Conservation (phyloP, 2,797 vertebrate species). For the Hypotaenidia okinawae region DNA sequence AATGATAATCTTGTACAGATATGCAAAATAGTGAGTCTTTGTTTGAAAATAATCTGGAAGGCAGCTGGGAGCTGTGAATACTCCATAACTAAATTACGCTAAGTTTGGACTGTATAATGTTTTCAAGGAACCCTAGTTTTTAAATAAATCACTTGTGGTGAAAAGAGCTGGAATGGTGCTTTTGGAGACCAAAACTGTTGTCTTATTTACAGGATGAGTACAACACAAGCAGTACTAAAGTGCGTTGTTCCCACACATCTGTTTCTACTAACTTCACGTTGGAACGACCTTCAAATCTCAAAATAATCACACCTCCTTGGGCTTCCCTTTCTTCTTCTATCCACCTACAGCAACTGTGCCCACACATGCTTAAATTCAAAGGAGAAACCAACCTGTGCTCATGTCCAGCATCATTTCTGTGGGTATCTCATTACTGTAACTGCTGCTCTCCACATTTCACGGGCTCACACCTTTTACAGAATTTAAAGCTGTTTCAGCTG, state of each 20-base stretch:
- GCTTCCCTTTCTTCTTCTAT: background rate
- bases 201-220: background rate
- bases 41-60: constrained; percentile 19
- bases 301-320: background rate
- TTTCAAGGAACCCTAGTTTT: constrained; percentile 23
- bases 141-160: background rate
- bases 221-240: background rate
- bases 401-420: background rate
- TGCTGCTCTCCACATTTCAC: background rate
- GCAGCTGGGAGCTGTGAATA: background rate
- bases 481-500: background rate
- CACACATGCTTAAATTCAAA: background rate
- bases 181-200: background rate
- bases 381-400: background rate
- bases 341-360: background rate
- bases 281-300: background rate
- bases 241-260: background rate
- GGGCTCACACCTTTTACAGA: background rate
- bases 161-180: background rate
- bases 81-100: background rate
- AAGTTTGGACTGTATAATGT: background rate
- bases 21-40: background rate
- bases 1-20: background rate
- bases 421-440: background rate
- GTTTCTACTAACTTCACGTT: background rate